phyloP scores from a whole-genome alignment of 2,888 invertebrate genomes.

The Siphlonurus alternatus region DNA sequence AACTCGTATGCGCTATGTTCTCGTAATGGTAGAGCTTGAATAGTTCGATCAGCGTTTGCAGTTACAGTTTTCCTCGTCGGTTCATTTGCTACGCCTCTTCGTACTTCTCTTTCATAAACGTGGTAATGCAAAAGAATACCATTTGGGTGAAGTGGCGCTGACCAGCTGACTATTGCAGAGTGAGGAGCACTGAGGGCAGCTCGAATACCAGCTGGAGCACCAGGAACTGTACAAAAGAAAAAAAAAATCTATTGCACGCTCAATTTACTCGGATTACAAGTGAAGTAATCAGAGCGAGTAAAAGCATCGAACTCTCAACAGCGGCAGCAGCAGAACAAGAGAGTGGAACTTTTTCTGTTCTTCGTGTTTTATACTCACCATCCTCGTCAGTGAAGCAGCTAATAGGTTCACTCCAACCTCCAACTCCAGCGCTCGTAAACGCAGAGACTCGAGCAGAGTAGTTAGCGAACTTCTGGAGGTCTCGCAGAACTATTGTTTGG shows the following conservation, averaged over 20 bases:
- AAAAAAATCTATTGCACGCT: neutral
- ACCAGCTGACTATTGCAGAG: conserved; percentile 23
- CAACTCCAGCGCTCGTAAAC: conserved; percentile 29
- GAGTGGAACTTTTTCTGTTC: too few relatives aligned
- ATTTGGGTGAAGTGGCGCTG: conserved; percentile 25
- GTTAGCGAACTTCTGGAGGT: conserved; percentile 28
- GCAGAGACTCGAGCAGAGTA: conserved; percentile 30
- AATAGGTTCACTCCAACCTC: conserved; percentile 24
- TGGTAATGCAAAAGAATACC: conserved; percentile 27
- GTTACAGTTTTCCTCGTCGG: conserved; percentile 8
- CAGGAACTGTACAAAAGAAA: conserved; percentile 23
- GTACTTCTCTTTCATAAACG: conserved; percentile 20
- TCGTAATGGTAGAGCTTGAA: conserved; percentile 5
- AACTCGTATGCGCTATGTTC: conserved; percentile 19
- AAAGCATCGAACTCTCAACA: too few relatives aligned
- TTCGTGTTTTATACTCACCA: conserved; percentile 20
- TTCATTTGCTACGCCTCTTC: conserved; percentile 9
- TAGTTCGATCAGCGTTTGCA: conserved; percentile 9
- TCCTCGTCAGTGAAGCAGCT: conserved; percentile 26
- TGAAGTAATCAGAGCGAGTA: neutral
- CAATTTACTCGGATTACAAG: neutral
- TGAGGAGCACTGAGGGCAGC: conserved; percentile 25
- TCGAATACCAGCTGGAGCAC: conserved; percentile 26
- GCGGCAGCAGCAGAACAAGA: too few relatives aligned
- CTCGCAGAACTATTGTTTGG: conserved; percentile 14